Percentiles rank a stretch among this genome's conserved stretches.
These are phyloP conservation scores for Salpingus planirostris DNA, from an alignment of 2,888 invertebrate species.

Conservation along the genomic window DNA sequence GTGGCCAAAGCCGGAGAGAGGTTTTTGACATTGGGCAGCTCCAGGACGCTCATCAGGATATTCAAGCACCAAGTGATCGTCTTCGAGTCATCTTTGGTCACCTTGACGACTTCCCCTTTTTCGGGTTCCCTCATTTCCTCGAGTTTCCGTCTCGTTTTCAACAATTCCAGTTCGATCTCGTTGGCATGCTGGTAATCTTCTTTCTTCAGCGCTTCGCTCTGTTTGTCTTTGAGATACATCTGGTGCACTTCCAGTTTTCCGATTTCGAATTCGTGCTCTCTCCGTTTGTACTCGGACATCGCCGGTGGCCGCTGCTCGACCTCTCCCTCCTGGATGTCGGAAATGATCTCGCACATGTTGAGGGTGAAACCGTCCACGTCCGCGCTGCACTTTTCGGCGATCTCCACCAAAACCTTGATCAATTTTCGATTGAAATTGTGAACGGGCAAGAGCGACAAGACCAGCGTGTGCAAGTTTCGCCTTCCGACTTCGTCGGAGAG, in stretches of 20 bases:
- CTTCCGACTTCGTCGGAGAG: conserved; percentile 45
- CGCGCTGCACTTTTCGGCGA: conserved; percentile 14
- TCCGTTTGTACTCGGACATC: not conserved
- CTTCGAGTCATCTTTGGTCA: not conserved
- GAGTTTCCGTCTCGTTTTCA: not conserved
- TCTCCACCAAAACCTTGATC: conserved; percentile 12
- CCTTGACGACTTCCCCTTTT: not conserved
- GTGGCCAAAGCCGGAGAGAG: not conserved
- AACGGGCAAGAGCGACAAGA: conserved; percentile 5
- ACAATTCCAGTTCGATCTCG: not conserved
- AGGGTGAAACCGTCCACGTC: conserved; percentile 15
- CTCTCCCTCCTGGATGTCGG: conserved; percentile 11
- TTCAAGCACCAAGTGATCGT: not conserved
- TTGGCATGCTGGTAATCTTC: not conserved
- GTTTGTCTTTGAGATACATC: too few relatives aligned
- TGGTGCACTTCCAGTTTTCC: not conserved
- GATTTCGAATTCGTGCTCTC: not conserved
- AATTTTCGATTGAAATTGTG: conserved; percentile 11
- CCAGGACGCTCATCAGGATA: not conserved
- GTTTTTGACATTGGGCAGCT: not conserved
- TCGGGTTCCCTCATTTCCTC: not conserved
- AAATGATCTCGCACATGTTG: conserved; percentile 19
- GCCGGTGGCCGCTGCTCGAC: not conserved
- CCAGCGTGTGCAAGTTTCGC: conserved; percentile 10
- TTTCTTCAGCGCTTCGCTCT: not conserved